phyloP scores from a whole-genome alignment of 2,888 invertebrate genomes.

The Mystacides longicornis region DNA sequence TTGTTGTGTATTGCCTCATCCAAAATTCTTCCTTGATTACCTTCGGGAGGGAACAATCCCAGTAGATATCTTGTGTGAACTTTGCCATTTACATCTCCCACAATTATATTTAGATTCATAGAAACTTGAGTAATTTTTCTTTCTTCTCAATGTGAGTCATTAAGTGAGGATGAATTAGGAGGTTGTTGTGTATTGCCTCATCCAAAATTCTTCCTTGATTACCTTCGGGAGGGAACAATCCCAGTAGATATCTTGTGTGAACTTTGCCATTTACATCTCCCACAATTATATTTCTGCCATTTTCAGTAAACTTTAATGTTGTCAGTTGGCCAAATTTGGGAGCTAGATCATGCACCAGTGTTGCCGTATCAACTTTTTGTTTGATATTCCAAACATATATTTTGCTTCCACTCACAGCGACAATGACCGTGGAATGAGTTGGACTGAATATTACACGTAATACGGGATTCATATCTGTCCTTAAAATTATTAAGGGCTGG shows the following conservation, averaged over 20 bases:
- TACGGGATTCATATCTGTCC: conserved; percentile 42
- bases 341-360: conserved; percentile 50
- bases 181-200: conserved; percentile 53
- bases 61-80: conserved; percentile 62
- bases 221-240: conserved; percentile 62
- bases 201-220: conserved; percentile 51
- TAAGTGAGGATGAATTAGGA: conserved; percentile 57
- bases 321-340: conserved; percentile 39
- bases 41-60: conserved; percentile 65
- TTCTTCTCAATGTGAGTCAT: conserved; percentile 28
- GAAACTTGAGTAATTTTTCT: not conserved
- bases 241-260: conserved; percentile 61
- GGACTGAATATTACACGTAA: conserved; percentile 65
- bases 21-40: conserved; percentile 48
- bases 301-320: conserved; percentile 54
- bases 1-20: conserved; percentile 56
- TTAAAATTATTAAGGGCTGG: conserved; percentile 53
- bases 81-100: conserved; percentile 58
- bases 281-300: conserved; percentile 61
- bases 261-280: conserved; percentile 62
- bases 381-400: conserved; percentile 75
- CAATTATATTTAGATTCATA: not conserved
- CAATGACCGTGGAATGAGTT: conserved; percentile 65
- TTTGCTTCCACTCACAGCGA: conserved; percentile 56
- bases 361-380: conserved; percentile 62